Percentiles rank a stretch among this genome's conserved stretches.
These are phyloP conservation scores for Coronaproctus castanopsis DNA, from an alignment of 2,888 invertebrate genomes.

Conservation along the genomic window DNA sequence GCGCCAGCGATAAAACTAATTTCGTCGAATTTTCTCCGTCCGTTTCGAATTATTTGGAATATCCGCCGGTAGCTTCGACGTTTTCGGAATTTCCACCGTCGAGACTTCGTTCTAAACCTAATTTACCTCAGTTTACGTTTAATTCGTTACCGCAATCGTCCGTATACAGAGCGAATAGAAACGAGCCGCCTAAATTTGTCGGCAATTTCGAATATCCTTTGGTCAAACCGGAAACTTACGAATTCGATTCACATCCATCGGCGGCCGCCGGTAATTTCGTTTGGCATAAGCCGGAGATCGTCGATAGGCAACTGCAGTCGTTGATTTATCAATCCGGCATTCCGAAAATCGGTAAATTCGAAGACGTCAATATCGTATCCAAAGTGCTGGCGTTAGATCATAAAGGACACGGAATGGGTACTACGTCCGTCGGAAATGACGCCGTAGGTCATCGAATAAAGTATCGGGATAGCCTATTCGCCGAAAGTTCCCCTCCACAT, in stretches of 20 bases:
- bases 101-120: background rate
- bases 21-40: background rate
- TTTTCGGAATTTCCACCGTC: background rate
- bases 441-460: background rate
- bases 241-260: background rate
- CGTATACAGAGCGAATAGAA: constrained; percentile 26
- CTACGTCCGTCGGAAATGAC: background rate
- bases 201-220: constrained; percentile 38
- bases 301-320: constrained; percentile 40
- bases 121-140: background rate
- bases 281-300: constrained; percentile 25
- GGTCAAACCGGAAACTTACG: background rate
- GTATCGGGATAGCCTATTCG: background rate
- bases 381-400: constrained; percentile 63
- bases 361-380: constrained; percentile 59
- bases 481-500: background rate
- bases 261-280: background rate
- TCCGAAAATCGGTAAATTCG: constrained; percentile 36
- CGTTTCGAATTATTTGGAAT: background rate
- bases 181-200: constrained; percentile 25
- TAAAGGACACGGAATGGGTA: constrained; percentile 22
- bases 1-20: too few relatives aligned
- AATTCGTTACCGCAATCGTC: background rate
- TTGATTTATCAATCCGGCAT: constrained; percentile 44
- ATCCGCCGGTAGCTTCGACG: background rate